Evolutionary conservation across 2,797 vertebrate genomes (phyloP).

Genomic region (Gallinago nigripennis): DNA sequence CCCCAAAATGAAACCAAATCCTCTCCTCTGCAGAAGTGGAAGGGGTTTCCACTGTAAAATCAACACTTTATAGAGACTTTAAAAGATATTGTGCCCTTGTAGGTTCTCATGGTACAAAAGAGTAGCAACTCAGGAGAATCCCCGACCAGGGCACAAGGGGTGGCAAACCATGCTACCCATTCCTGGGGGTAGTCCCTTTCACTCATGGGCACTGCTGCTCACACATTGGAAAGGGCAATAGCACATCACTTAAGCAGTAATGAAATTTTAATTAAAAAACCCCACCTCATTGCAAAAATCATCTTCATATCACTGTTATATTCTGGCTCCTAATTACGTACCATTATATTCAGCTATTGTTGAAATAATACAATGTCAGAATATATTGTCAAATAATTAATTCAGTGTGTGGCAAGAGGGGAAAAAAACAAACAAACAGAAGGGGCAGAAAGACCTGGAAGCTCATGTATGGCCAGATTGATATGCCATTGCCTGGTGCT

Average conservation of each 20-base stretch:
- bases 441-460: neutral
- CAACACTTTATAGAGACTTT: neutral
- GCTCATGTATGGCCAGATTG: neutral
- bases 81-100: neutral
- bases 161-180: neutral
- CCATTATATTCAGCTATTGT: neutral
- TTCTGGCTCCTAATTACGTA: neutral
- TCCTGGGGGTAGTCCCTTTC: neutral
- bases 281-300: neutral
- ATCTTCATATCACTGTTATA: neutral
- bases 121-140: neutral
- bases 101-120: neutral
- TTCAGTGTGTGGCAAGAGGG: neutral
- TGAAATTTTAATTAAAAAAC: conserved; percentile 1
- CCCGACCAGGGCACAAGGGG: accelerated
- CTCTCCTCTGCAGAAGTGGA: neutral
- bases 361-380: conserved; percentile 9
- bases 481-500: neutral
- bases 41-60: neutral
- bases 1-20: neutral
- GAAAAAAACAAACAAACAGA: neutral
- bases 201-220: neutral
- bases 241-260: neutral
- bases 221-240: neutral
- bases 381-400: conserved; percentile 20